phyloP scores from a whole-genome alignment of 2,113 vertebrate genomes.

The Sander vitreus region DNA sequence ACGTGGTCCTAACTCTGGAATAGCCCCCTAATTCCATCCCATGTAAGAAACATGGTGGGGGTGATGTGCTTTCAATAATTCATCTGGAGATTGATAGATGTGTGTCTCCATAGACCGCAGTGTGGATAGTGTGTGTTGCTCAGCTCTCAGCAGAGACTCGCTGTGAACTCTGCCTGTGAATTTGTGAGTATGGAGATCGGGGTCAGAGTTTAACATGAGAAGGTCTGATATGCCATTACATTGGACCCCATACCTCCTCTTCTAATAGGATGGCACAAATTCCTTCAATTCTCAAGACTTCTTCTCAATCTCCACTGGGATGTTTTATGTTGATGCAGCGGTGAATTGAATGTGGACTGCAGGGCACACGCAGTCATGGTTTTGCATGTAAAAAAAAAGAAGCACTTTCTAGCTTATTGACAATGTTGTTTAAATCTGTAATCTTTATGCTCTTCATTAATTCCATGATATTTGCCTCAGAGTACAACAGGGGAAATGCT shows the following conservation, averaged over 20 bases:
- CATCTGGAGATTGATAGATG: constrained; percentile 72
- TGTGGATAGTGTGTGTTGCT: constrained; percentile 51
- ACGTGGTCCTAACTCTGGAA: constrained; percentile 23
- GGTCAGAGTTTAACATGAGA: constrained; percentile 71
- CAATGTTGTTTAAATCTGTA: not conserved
- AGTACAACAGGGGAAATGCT: not conserved
- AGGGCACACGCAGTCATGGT: constrained; percentile 2
- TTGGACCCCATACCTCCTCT: constrained; percentile 16
- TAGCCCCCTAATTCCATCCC: constrained; percentile 57
- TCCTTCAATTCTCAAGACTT: constrained; percentile 16
- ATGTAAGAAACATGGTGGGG: constrained; percentile 58
- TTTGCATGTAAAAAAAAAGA: constrained; percentile 16
- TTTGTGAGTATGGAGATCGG: constrained; percentile 69
- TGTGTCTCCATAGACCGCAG: constrained; percentile 59
- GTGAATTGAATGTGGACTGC: constrained; percentile 9
- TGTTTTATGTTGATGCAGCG: constrained; percentile 26
- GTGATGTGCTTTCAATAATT: constrained; percentile 66
- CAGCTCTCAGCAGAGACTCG: constrained; percentile 50
- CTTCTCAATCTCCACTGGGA: constrained; percentile 26
- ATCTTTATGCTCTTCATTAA: not conserved
- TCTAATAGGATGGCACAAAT: constrained; percentile 45
- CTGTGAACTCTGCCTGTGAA: constrained; percentile 63
- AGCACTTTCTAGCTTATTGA: not conserved
- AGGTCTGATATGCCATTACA: constrained; percentile 27
- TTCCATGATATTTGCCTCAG: not conserved